These are phyloP conservation scores for Alca torda DNA, from an alignment of 2,797 vertebrate genomes.

Conservation along the genomic window DNA sequence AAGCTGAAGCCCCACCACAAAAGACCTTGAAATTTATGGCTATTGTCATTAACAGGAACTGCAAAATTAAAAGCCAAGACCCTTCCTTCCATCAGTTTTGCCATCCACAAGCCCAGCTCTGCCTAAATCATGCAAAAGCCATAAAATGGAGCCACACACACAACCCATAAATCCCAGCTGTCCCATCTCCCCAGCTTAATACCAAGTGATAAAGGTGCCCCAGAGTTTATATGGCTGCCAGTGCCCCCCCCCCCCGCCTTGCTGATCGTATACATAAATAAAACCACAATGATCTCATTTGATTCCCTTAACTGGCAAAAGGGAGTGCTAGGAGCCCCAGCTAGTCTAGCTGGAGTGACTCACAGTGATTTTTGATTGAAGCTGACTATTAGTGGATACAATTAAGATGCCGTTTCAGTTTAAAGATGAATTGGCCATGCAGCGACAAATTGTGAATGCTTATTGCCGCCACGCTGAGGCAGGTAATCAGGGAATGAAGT, in stretches of 20 bases:
- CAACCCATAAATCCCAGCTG: conserved; percentile 59
- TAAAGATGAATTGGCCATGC: conserved; percentile 78
- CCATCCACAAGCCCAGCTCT: conserved; percentile 44
- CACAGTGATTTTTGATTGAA: conserved; percentile 73
- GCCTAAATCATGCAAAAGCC: conserved; percentile 60
- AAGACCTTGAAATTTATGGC: conserved; percentile 59
- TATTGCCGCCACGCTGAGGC: conserved; percentile 77
- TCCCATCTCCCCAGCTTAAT: conserved; percentile 17
- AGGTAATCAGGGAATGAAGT: conserved; percentile 80
- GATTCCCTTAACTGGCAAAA: conserved; percentile 22
- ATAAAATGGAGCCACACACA: background rate
- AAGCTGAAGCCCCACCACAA: background rate
- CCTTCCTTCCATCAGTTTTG: background rate
- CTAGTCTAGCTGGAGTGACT: conserved; percentile 50
- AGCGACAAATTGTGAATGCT: conserved; percentile 77
- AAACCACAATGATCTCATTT: conserved; percentile 38
- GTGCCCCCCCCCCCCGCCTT: background rate
- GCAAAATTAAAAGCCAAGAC: conserved; percentile 1
- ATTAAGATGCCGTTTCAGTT: conserved; percentile 82
- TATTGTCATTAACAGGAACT: background rate
- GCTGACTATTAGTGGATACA: conserved; percentile 78
- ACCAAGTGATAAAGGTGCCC: conserved; percentile 38
- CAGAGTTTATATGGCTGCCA: conserved; percentile 47
- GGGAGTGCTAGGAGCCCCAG: conserved; percentile 30
- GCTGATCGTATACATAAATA: conserved; percentile 70